phyloP scores from a whole-genome alignment of 2,888 invertebrate genomes.

The Iselma pallidipennis region DNA sequence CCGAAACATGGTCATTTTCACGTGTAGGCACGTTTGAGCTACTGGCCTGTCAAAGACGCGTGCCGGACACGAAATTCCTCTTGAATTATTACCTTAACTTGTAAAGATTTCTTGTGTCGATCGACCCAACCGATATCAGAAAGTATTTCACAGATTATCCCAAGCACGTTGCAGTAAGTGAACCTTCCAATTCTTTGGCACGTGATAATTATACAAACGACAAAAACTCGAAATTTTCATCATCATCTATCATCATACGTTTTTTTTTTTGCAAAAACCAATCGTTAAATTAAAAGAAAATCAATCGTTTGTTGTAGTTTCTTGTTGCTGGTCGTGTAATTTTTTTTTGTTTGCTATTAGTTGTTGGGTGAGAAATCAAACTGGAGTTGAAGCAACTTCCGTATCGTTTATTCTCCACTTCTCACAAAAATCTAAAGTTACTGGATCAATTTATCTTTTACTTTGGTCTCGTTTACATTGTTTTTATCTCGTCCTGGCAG shows the following conservation, averaged over 20 bases:
- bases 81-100: slow-evolving; percentile 44
- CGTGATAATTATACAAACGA: too few species aligned
- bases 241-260: too few species aligned
- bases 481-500: slow-evolving; percentile 23
- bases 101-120: slow-evolving; percentile 38
- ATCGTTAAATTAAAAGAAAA: too few species aligned
- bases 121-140: slow-evolving; percentile 37
- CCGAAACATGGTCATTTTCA: slow-evolving; percentile 25
- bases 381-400: too few species aligned
- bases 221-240: too few species aligned
- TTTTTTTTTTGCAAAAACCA: too few species aligned
- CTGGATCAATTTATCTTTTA: slow-evolving; percentile 22
- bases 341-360: too few species aligned
- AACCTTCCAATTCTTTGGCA: too few species aligned
- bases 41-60: slow-evolving; percentile 39
- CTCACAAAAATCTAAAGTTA: slow-evolving; percentile 10
- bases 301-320: too few species aligned
- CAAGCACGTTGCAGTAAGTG: neutral
- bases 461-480: slow-evolving; percentile 21
- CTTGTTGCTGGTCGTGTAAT: too few species aligned
- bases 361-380: too few species aligned
- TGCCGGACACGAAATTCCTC: slow-evolving; percentile 38
- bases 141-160: slow-evolving; percentile 6
- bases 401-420: too few species aligned
- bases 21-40: slow-evolving; percentile 35